phyloP scores from a whole-genome alignment of 2,797 vertebrate species.

The Bradypodion ventrale region DNA sequence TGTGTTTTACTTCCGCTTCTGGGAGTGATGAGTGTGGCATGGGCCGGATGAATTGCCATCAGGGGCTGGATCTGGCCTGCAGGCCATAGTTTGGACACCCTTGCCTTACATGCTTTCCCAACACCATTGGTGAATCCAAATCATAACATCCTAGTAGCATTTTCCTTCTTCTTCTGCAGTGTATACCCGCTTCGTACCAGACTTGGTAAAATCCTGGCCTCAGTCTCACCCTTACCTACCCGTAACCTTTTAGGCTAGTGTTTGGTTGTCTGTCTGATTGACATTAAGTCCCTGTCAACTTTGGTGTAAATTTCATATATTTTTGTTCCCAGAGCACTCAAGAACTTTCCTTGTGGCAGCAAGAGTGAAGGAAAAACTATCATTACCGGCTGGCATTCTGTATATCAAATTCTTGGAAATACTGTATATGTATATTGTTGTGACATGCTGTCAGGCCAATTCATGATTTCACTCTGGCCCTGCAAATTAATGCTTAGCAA shows the following conservation, averaged over 20 bases:
- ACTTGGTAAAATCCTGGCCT: conserved; percentile 26
- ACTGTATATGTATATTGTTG: too few species aligned
- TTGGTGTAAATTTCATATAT: conserved; percentile 24
- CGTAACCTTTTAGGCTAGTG: conserved; percentile 27
- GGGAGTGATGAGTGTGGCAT: too few species aligned
- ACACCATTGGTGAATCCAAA: conserved; percentile 48
- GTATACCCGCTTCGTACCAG: accelerated
- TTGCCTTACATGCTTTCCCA: conserved; percentile 49
- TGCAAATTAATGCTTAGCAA: too few species aligned
- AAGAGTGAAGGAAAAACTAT: not conserved
- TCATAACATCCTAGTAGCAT: conserved; percentile 44
- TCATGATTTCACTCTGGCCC: too few species aligned
- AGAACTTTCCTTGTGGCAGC: not conserved
- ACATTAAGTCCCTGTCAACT: not conserved
- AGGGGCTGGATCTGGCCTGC: too few species aligned
- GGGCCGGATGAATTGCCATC: too few species aligned
- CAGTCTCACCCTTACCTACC: not conserved
- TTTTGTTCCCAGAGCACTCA: not conserved
- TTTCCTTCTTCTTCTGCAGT: conserved; percentile 25
- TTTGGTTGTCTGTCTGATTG: conserved; percentile 31
- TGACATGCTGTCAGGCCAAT: too few species aligned
- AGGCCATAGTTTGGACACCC: too few species aligned
- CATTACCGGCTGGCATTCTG: not conserved
- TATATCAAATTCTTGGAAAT: not conserved
- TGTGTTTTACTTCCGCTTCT: too few species aligned